Conservation (phyloP, 2,797 vertebrate genomes). For the Bryconaethiops microstoma region DNA sequence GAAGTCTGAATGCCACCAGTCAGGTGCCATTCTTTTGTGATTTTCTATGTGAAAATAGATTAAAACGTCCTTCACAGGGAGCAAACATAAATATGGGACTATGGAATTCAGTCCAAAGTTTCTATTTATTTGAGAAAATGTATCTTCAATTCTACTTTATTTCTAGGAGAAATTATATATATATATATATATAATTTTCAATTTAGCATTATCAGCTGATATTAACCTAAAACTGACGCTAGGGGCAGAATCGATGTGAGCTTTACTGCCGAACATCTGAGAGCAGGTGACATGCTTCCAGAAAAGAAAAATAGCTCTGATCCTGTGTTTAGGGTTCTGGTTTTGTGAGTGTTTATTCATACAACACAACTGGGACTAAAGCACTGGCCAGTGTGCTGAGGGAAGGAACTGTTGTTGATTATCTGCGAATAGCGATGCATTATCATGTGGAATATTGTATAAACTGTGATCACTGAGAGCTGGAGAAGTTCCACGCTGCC, state of each 20-base stretch:
- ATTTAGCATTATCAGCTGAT: too few relatives aligned
- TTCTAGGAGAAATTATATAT: too few relatives aligned
- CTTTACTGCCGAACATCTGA: too few relatives aligned
- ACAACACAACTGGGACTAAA: background rate
- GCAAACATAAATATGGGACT: too few relatives aligned
- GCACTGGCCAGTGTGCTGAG: background rate
- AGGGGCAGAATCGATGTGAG: background rate
- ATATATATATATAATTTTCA: too few relatives aligned
- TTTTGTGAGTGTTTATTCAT: background rate
- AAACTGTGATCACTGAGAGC: background rate
- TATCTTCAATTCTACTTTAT: too few relatives aligned
- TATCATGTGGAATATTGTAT: conserved; percentile 17
- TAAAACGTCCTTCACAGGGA: too few relatives aligned
- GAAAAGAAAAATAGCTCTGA: conserved; percentile 9
- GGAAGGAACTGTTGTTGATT: background rate
- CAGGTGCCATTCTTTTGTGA: too few relatives aligned
- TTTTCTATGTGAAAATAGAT: too few relatives aligned
- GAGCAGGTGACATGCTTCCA: background rate
- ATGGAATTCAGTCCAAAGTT: too few relatives aligned
- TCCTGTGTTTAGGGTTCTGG: background rate
- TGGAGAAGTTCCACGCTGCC: background rate
- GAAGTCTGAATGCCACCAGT: too few relatives aligned
- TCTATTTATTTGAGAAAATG: too few relatives aligned
- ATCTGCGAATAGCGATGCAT: conserved; percentile 14
- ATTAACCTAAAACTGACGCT: conserved; percentile 1